These are phyloP conservation scores for Macrostomum lignano DNA, from an alignment of 1,140 invertebrate species.

Conservation along the genomic window DNA sequence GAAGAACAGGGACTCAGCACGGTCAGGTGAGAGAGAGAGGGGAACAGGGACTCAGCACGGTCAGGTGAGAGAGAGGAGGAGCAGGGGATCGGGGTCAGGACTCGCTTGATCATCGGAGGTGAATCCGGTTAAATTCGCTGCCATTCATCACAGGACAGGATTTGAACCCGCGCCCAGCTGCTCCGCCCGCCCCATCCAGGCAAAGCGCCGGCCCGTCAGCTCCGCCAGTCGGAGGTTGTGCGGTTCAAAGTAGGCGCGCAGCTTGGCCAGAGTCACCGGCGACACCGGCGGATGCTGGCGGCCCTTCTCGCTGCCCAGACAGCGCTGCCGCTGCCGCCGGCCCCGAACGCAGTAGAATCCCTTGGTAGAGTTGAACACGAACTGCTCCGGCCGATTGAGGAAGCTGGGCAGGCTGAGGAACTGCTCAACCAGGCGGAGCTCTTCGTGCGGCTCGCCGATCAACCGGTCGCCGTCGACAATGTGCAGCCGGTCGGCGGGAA, in stretches of 20 bases:
- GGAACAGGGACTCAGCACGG: no score
- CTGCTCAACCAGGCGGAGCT: slow-evolving; percentile 15
- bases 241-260: slow-evolving; percentile 57
- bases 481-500: slow-evolving; percentile 17
- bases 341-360: slow-evolving; percentile 30
- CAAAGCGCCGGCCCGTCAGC: slow-evolving; percentile 52
- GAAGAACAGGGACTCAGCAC: no score
- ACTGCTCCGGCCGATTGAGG: no score
- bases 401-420: slow-evolving; percentile 20
- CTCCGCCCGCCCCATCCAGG: no score
- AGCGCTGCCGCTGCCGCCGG: slow-evolving; percentile 17
- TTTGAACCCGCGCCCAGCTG: no score
- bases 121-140: no score
- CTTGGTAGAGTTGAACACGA: slow-evolving; percentile 25
- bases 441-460: slow-evolving; percentile 14
- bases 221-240: slow-evolving; percentile 63
- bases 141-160: no score
- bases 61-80: no score
- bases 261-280: slow-evolving; percentile 37
- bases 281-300: slow-evolving; percentile 55
- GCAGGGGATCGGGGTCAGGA: no score
- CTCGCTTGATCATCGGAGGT: slow-evolving; percentile 6
- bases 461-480: slow-evolving; percentile 21
- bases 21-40: no score
- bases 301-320: slow-evolving; percentile 67